Percentiles rank a stretch among this genome's conserved stretches.
Conservation (phyloP, 2,888 invertebrate genomes). For the Amblyjoppa proteus region DNA sequence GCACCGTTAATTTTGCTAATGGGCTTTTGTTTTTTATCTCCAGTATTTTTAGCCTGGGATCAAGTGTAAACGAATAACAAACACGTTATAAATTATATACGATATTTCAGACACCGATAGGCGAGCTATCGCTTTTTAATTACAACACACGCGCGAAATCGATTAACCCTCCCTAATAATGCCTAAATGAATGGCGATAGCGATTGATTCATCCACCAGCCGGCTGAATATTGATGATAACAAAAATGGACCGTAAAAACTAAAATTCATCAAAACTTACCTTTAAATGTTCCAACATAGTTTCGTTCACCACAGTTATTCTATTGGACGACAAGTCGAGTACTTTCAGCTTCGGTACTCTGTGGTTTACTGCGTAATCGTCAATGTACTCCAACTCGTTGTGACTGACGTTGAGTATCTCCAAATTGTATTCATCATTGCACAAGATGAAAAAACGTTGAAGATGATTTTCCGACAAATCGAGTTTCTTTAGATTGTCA, state of each 20-base stretch:
- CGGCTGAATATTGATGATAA: neutral
- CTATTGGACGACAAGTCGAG: constrained; percentile 82
- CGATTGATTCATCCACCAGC: neutral
- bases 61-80: constrained; percentile 3
- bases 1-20: neutral
- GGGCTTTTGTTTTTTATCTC: neutral
- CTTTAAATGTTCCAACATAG: constrained; percentile 82
- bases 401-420: constrained; percentile 94
- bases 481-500: constrained; percentile 92
- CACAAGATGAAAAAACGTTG: constrained; percentile 87
- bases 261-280: constrained; percentile 68
- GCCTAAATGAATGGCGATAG: constrained; percentile 5
- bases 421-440: constrained; percentile 93
- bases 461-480: constrained; percentile 94
- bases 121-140: constrained; percentile 12
- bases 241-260: neutral
- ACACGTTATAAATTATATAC: neutral
- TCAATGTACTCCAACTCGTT: constrained; percentile 93
- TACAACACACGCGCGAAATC: neutral
- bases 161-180: neutral
- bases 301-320: constrained; percentile 80
- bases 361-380: constrained; percentile 80
- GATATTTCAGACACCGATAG: constrained; percentile 16
- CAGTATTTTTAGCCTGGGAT: constrained; percentile 5
- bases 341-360: constrained; percentile 78